These are phyloP conservation scores for Bombylius major DNA, from an alignment of 2,888 invertebrate species.

Conservation along the genomic window DNA sequence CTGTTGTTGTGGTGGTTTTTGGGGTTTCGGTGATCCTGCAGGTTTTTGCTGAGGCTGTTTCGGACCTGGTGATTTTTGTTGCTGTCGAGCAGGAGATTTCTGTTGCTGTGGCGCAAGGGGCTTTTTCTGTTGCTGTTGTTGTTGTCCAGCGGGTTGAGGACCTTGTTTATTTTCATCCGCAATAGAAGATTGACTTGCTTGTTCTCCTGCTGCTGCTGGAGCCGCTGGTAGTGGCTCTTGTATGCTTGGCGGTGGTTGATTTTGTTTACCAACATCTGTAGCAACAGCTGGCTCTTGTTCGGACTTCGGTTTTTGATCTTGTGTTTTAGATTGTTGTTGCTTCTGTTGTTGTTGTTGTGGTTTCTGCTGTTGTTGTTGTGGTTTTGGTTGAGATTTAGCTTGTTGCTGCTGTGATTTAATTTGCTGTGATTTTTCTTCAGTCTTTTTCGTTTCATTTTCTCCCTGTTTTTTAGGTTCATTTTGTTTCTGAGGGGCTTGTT, in stretches of 20 bases:
- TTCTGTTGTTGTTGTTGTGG: not conserved
- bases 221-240: too few relatives aligned
- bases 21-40: not conserved
- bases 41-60: not conserved
- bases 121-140: not conserved
- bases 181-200: too few relatives aligned
- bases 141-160: not conserved
- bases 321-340: not conserved
- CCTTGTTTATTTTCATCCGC: too few relatives aligned
- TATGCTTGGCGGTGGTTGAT: too few relatives aligned
- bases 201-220: too few relatives aligned
- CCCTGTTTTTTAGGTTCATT: not conserved
- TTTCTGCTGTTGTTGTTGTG: not conserved
- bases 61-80: too few relatives aligned
- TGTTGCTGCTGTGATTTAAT: not conserved
- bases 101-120: not conserved
- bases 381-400: not conserved
- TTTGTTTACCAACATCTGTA: too few relatives aligned
- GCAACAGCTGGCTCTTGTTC: too few relatives aligned
- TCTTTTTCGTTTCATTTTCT: constrained; percentile 1
- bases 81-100: not conserved
- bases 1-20: not conserved
- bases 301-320: not conserved
- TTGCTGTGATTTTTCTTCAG: not conserved
- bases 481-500: not conserved